Evolutionary conservation across 2,888 invertebrate genomes (phyloP).

Genomic region (Onchidella celtica): DNA sequence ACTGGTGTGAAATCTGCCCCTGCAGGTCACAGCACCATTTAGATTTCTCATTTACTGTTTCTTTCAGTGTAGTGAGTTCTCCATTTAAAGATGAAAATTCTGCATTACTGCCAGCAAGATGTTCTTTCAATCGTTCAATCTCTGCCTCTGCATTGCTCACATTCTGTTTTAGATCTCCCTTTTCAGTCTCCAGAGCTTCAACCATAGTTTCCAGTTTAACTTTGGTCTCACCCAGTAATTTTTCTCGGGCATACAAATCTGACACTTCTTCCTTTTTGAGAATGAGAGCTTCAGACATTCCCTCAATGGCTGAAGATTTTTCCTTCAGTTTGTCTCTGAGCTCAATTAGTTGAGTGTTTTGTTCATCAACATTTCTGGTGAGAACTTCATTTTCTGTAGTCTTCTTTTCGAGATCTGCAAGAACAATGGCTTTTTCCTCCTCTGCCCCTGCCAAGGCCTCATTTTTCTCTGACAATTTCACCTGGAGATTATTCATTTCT

Average conservation of each 20-base stretch:
- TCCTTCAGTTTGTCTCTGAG: neutral
- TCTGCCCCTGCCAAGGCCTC: neutral
- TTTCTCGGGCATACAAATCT: neutral
- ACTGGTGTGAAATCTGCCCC: neutral
- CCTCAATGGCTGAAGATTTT: neutral
- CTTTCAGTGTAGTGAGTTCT: neutral
- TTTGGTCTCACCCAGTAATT: neutral
- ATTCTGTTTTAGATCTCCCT: neutral
- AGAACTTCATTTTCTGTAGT: neutral
- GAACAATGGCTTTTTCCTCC: neutral
- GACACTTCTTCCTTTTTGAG: neutral
- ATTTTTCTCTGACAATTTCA: neutral
- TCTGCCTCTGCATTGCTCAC: neutral
- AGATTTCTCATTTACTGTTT: constrained; percentile 9
- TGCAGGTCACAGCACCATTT: neutral
- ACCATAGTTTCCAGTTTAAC: neutral
- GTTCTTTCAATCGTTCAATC: neutral
- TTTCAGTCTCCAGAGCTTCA: neutral
- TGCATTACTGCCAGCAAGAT: neutral
- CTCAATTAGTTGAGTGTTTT: neutral
- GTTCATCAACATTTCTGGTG: neutral
- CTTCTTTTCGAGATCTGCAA: neutral
- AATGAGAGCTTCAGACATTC: neutral
- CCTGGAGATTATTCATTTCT: constrained; percentile 10
- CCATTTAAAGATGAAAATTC: neutral